phyloP scores from a whole-genome alignment of 2,888 invertebrate species.

The Acanthoscelides obtectus region DNA sequence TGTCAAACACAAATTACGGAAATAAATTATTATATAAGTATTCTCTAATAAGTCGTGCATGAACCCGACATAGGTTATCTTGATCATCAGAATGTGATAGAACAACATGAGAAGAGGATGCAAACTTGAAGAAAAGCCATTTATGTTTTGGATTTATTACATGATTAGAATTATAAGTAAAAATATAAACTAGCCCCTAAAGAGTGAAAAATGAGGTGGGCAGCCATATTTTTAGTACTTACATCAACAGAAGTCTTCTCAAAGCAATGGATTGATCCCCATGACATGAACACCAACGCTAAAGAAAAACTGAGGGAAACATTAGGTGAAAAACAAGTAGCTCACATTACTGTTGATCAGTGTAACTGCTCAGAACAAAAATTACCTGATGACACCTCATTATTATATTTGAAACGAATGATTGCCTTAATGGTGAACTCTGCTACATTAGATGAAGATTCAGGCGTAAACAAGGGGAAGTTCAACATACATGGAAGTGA shows the following conservation, averaged over 20 bases:
- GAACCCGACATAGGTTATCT: too few relatives aligned
- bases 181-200: background rate
- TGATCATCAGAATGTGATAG: too few relatives aligned
- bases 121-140: background rate
- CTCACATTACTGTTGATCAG: background rate
- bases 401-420: slow-evolving; percentile 21
- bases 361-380: background rate
- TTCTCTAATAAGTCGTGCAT: too few relatives aligned
- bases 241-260: background rate
- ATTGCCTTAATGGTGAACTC: slow-evolving; percentile 22
- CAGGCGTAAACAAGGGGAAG: slow-evolving; percentile 15
- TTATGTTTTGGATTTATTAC: background rate
- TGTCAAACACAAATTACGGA: too few relatives aligned
- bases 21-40: too few relatives aligned
- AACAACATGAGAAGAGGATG: background rate
- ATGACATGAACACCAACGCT: slow-evolving; percentile 26
- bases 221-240: background rate
- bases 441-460: slow-evolving; percentile 18
- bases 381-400: slow-evolving; percentile 11
- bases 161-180: background rate
- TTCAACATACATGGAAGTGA: slow-evolving; percentile 16
- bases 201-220: background rate
- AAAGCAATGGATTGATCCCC: slow-evolving; percentile 24
- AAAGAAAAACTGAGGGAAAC: slow-evolving; percentile 13
- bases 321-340: slow-evolving; percentile 1